Base-by-base conservation (phyloP, 2,888 invertebrate species). In the Mesorhabditis spiculigera region DNA sequence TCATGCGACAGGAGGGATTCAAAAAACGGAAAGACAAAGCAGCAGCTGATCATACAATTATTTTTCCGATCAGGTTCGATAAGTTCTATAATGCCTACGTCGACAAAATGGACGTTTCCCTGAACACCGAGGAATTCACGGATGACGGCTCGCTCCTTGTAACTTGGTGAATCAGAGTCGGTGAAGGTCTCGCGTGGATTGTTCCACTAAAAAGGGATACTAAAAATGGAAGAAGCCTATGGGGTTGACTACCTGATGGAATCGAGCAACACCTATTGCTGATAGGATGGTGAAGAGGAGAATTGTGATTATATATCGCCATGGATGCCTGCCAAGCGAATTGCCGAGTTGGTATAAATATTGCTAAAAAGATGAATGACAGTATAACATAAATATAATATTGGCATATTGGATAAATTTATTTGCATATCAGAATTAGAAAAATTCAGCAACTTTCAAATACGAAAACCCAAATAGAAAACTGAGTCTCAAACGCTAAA, bases 81-180 rank as follows among this genome's bases (percentile, higher is more conserved):
- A 28, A 28, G 28, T 28, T 28, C 28, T 28, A 28, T 28, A 28
- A 50, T n/a, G n/a, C 58, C n/a, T 50, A 50, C 58, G 3, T 50
- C 58, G n/a, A 50, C 58, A 50, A 50, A 50, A n/a, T 50, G 58
- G 3, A 50, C 58, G n/a, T 50, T 50, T 50, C 58, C 58, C n/a
- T 50, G 58, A 50, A 50, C 58, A n/a, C 58, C 58, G 58, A 50
- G 58, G n/a, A 50, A 50, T 50, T 50, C 58, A n/a, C 58, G 58
- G n/a, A 50, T 50, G 58, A 50, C 58, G n/a, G 58, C n/a, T n/a
- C 58, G 8, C 58, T 50, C 58, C 2, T n/a, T 10, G n/a, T 10
- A 50, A 50, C 58, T 50, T n/a, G 58, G 58, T 3, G 58, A 50
- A 50, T 50, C 58, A 50, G 58, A 50, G n/a, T 50, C 58, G n/a